Conservation (phyloP, 1,140 invertebrate genomes). For the Drosophila sp. region DNA sequence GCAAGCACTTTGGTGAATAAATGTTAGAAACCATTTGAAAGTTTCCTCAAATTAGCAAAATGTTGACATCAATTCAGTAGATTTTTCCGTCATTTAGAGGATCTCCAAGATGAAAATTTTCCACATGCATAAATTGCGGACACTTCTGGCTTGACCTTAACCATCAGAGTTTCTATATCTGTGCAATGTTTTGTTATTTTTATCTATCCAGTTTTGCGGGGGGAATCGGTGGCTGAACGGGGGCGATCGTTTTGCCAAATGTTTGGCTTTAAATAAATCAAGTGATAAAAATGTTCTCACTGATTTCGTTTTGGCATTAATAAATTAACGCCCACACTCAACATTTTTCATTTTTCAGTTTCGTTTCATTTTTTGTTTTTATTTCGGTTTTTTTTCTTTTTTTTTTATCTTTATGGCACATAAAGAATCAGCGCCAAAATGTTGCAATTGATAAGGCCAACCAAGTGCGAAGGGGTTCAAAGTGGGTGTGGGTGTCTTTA, state of each 20-base stretch:
- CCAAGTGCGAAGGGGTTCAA: background rate
- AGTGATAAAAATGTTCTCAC: constrained; percentile 73
- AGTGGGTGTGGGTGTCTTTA: background rate
- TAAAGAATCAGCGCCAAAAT: constrained; percentile 20
- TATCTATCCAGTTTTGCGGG: constrained; percentile 24
- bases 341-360: constrained; percentile 39
- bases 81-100: no score
- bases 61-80: no score
- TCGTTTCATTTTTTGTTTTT: constrained; percentile 33
- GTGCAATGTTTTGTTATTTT: constrained; percentile 25
- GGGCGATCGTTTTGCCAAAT: constrained; percentile 59
- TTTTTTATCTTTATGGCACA: constrained; percentile 58
- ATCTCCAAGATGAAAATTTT: background rate
- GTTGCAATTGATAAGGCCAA: constrained; percentile 17
- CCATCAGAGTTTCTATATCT: background rate
- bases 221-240: no score
- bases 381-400: constrained; percentile 15
- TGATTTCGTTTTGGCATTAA: constrained; percentile 71
- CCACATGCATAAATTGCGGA: background rate
- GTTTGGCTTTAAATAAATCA: constrained; percentile 73
- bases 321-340: constrained; percentile 73
- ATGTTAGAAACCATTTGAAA: no score
- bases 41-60: no score
- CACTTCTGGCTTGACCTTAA: constrained; percentile 31
- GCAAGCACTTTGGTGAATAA: no score